Evolutionary conservation across 2,797 vertebrate species (phyloP).

Genomic region (Adelosebastes latens): DNA sequence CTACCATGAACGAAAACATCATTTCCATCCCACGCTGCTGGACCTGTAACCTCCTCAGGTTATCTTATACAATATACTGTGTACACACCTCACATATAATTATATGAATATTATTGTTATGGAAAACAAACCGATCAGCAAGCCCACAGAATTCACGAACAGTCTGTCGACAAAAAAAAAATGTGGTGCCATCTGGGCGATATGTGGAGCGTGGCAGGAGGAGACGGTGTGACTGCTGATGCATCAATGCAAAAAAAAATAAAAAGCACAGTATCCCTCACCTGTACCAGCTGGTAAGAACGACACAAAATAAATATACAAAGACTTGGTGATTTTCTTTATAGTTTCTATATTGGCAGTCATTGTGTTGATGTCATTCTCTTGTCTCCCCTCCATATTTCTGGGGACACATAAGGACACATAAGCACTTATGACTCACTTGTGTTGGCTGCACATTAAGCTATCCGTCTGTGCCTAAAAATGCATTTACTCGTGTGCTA

Average conservation of each 20-base stretch:
- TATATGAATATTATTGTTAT: background rate
- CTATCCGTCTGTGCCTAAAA: background rate
- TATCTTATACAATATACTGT: background rate
- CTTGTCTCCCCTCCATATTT: background rate
- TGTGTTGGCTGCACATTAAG: conserved; percentile 10
- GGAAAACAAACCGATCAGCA: background rate
- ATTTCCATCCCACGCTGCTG: background rate
- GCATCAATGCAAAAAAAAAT: conserved; percentile 1
- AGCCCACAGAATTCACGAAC: background rate
- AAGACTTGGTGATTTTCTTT: background rate
- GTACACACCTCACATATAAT: background rate
- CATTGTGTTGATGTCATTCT: background rate
- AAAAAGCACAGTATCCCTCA: background rate
- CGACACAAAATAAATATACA: background rate
- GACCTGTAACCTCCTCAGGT: background rate
- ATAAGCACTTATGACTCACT: conserved; percentile 25
- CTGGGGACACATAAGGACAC: conserved; percentile 11
- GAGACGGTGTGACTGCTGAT: background rate
- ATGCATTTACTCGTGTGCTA: background rate
- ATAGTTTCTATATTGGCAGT: background rate
- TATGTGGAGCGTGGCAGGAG: background rate
- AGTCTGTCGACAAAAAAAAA: background rate
- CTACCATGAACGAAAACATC: background rate
- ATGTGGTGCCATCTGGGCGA: background rate
- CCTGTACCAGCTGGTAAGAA: background rate